Evolutionary conservation across 2,888 invertebrate genomes (phyloP).

Genomic region (Noctua janthina): DNA sequence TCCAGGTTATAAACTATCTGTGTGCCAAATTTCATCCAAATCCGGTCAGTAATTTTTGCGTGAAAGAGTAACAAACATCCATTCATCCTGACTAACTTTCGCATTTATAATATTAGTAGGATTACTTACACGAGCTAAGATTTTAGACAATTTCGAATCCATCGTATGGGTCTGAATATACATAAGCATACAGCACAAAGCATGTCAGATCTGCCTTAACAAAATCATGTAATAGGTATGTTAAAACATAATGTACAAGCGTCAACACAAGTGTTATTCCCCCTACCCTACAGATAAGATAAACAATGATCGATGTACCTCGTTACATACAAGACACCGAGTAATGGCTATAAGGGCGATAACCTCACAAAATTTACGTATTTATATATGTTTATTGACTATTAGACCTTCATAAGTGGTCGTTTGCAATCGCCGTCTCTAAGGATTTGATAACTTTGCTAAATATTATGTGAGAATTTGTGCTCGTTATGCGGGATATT

Average conservation of each 20-base stretch:
- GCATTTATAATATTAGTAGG: too few species aligned
- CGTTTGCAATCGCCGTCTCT: conserved; percentile 28
- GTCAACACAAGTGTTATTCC: conserved; percentile 31
- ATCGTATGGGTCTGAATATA: not conserved
- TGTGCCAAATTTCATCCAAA: too few species aligned
- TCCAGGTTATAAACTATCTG: too few species aligned
- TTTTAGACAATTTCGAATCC: not conserved
- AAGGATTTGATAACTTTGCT: conserved; percentile 31
- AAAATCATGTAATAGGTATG: not conserved
- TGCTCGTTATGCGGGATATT: conserved; percentile 30
- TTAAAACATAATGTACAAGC: conserved; percentile 25
- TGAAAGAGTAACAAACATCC: too few species aligned
- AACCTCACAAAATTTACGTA: conserved; percentile 47
- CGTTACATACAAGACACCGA: conserved; percentile 23
- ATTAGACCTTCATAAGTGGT: conserved; percentile 50
- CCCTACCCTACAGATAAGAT: conserved; percentile 48
- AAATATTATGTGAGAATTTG: conserved; percentile 47
- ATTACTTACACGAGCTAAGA: not conserved
- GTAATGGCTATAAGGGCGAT: conserved; percentile 32
- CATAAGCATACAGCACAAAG: not conserved
- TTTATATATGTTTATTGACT: conserved; percentile 52
- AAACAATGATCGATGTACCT: conserved; percentile 52
- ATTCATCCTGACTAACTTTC: too few species aligned
- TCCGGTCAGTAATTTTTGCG: too few species aligned
- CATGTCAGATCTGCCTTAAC: not conserved